A percentile compares a stretch with the other conserved stretches of the same genome.
Conservation (phyloP, 2,113 vertebrate species). For the Chelonoidis abingdonii region DNA sequence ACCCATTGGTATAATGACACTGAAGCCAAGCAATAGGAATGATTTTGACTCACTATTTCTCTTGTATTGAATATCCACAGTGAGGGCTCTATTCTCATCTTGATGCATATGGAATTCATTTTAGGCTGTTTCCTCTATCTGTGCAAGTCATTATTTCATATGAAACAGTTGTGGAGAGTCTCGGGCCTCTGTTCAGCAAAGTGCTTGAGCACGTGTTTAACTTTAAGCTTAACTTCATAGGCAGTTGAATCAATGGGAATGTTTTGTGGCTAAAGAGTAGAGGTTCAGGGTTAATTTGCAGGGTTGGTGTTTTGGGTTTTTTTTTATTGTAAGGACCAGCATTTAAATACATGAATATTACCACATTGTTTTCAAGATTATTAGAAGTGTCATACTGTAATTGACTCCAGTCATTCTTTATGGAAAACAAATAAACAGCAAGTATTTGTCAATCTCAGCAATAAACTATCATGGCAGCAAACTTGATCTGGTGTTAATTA, state of each 20-base stretch:
- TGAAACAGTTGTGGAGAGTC: background rate
- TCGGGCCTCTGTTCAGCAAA: background rate
- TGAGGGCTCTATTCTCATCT: rapidly evolving
- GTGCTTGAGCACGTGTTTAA: background rate
- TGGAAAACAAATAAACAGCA: conserved; percentile 76
- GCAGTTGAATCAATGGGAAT: background rate
- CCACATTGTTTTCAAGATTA: conserved; percentile 69
- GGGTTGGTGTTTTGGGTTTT: background rate
- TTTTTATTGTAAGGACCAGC: background rate
- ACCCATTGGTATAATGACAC: background rate
- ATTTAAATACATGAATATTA: conserved; percentile 43
- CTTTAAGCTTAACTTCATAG: conserved; percentile 14
- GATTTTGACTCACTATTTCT: rapidly evolving
- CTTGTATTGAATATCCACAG: background rate
- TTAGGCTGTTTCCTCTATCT: background rate
- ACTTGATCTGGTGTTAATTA: conserved; percentile 91
- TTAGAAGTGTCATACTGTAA: conserved; percentile 74
- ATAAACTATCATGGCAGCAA: conserved; percentile 83
- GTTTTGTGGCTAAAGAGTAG: background rate
- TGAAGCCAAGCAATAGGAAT: rapidly evolving
- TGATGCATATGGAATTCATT: background rate
- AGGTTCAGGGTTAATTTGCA: background rate
- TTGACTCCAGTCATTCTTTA: conserved; percentile 59
- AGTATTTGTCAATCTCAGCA: conserved; percentile 77
- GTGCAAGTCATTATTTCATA: background rate